A percentile compares a stretch with the other conserved stretches of the same genome.
Evolutionary conservation across 1,140 invertebrate genomes (phyloP).

Genomic region (Lucilia cuprina): DNA sequence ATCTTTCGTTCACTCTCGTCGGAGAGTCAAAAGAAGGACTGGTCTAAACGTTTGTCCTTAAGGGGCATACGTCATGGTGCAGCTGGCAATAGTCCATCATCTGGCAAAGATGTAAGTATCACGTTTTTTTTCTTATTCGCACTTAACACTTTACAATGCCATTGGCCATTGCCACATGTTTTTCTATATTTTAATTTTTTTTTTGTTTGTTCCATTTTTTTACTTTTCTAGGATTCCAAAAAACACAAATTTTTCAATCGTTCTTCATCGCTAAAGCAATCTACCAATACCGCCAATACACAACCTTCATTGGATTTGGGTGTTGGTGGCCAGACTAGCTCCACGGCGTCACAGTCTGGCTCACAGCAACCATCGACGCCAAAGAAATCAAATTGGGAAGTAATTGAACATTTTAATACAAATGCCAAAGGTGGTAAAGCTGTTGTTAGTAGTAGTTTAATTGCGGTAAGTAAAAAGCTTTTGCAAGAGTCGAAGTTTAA

Average conservation of each 20-base stretch:
- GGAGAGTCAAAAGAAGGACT: slow-evolving; percentile 66
- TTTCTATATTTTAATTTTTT: background rate
- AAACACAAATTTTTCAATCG: slow-evolving; percentile 57
- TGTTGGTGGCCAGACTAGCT: slow-evolving; percentile 52
- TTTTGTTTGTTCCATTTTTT: slow-evolving; percentile 1
- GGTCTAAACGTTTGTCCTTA: slow-evolving; percentile 68
- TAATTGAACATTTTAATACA: slow-evolving; percentile 81
- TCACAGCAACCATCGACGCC: slow-evolving; percentile 66
- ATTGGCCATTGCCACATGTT: background rate
- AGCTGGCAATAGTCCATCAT: slow-evolving; percentile 21
- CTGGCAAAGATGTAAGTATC: slow-evolving; percentile 55
- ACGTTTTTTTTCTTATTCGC: background rate
- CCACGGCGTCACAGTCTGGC: slow-evolving; percentile 36
- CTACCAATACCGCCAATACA: slow-evolving; percentile 33
- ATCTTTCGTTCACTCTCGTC: slow-evolving; percentile 62
- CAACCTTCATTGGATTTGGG: slow-evolving; percentile 56
- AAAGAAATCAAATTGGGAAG: slow-evolving; percentile 86
- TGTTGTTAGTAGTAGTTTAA: slow-evolving; percentile 65
- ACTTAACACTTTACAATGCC: background rate
- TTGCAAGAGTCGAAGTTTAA: too few species aligned
- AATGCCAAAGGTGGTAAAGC: slow-evolving; percentile 62
- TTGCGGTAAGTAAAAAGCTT: slow-evolving; percentile 63
- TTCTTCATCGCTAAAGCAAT: slow-evolving; percentile 60
- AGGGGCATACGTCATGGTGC: slow-evolving; percentile 65
- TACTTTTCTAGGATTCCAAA: slow-evolving; percentile 40